Conservation (phyloP, 2,797 vertebrate species). For the Masticophis lateralis region DNA sequence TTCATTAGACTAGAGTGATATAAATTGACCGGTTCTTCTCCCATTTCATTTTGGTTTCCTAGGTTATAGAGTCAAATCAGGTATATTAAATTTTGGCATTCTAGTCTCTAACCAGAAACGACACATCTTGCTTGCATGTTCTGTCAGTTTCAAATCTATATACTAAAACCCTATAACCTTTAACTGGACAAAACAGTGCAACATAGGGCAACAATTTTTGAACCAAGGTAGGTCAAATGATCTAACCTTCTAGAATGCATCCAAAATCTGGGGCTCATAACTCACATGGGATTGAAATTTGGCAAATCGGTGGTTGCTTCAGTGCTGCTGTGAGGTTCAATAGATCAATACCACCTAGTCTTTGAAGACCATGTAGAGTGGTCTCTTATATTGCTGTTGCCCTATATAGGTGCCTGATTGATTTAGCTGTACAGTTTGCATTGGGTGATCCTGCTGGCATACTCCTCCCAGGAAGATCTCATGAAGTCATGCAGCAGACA, state of each 20-base stretch:
- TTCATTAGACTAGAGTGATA: not conserved
- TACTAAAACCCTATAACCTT: too few species aligned
- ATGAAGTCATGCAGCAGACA: not conserved
- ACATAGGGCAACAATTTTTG: too few species aligned
- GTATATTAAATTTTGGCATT: not conserved
- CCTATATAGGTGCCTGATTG: not conserved
- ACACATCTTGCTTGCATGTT: not conserved
- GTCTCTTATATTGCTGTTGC: not conserved
- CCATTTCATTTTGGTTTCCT: not conserved
- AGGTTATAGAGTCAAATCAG: not conserved
- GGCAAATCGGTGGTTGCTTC: too few species aligned
- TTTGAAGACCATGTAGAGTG: too few species aligned
- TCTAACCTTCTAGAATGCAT: too few species aligned
- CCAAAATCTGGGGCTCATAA: too few species aligned
- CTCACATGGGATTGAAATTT: too few species aligned
- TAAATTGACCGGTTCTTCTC: not conserved
- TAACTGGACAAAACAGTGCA: too few species aligned
- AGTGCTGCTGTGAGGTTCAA: too few species aligned
- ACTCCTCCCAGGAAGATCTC: not conserved
- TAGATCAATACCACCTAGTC: too few species aligned
- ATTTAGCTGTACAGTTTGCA: not conserved
- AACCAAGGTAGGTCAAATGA: too few species aligned
- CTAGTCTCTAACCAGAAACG: not conserved
- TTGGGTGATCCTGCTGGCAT: not conserved
- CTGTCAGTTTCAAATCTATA: not conserved